Evolutionary conservation across 1,140 invertebrate species (phyloP).

Genomic region (Glomeris maerens): DNA sequence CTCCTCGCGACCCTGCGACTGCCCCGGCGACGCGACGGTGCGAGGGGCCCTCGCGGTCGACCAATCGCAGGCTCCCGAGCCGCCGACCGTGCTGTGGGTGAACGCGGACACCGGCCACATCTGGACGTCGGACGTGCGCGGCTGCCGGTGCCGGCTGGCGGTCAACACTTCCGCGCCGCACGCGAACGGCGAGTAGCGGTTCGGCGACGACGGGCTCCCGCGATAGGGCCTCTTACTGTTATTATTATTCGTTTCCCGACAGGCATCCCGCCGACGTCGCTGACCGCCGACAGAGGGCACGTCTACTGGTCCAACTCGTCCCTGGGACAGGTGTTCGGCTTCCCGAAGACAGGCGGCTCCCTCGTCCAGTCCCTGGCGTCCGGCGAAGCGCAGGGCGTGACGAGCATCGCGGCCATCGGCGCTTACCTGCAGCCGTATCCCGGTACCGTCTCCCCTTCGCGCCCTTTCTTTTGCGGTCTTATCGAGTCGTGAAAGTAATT

Average conservation of each 20-base stretch:
- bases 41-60: constrained; percentile 48
- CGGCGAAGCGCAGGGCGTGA: constrained; percentile 24
- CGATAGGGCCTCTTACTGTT: constrained; percentile 5
- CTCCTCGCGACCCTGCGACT: constrained; percentile 33
- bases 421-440: constrained; percentile 60
- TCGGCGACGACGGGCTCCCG: neutral
- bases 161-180: constrained; percentile 23
- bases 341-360: neutral
- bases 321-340: constrained; percentile 35
- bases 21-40: constrained; percentile 41
- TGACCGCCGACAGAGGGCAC: constrained; percentile 29
- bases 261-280: constrained; percentile 29
- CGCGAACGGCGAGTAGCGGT: neutral
- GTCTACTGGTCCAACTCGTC: constrained; percentile 37
- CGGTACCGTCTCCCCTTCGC: too few species aligned
- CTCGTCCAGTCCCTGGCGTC: constrained; percentile 19
- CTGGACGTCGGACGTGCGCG: constrained; percentile 46
- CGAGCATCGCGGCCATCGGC: constrained; percentile 49
- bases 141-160: constrained; percentile 47
- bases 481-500: too few species aligned
- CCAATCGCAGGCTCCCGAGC: constrained; percentile 37
- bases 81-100: constrained; percentile 48
- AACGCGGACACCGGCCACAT: constrained; percentile 43
- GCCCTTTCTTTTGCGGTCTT: too few species aligned
- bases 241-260: too few species aligned